A percentile compares a stretch with the other conserved stretches of the same genome.
Evolutionary conservation across 2,113 vertebrate genomes (phyloP).

Genomic region (Halcyon malimbica): DNA sequence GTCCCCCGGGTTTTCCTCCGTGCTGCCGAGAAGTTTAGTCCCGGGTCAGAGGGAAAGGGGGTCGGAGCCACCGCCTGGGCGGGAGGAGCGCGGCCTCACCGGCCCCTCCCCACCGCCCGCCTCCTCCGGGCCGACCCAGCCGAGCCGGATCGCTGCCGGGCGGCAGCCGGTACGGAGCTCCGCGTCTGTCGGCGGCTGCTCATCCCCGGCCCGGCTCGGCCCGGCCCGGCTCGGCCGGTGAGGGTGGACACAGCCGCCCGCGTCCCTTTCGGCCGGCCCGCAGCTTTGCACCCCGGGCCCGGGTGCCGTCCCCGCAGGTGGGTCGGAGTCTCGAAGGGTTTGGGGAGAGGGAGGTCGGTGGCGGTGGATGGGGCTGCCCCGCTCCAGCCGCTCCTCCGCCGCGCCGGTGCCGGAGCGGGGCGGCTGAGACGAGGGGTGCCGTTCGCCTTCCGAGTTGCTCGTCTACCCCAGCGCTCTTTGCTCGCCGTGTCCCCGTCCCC

Average conservation of each 20-base stretch:
- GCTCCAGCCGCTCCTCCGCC: neutral
- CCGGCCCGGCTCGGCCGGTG: neutral
- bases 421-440: neutral
- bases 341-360: neutral
- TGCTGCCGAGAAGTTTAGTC: neutral
- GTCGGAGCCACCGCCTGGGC: neutral
- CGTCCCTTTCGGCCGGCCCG: neutral
- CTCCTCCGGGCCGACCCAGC: neutral
- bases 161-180: neutral
- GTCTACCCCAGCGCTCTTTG: neutral
- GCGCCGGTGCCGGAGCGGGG: neutral
- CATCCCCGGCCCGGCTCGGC: neutral
- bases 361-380: neutral
- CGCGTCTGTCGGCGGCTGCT: neutral
- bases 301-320: neutral
- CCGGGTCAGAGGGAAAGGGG: too few relatives aligned
- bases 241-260: neutral
- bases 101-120: neutral
- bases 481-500: neutral
- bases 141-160: neutral
- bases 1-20: neutral
- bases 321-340: neutral
- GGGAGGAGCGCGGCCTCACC: neutral
- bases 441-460: neutral
- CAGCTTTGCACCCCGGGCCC: neutral